Evolutionary conservation across 2,888 invertebrate genomes (phyloP), one percentile per base, ranked within the genome.

Genomic region (Ichneumon xanthorius): DNA sequence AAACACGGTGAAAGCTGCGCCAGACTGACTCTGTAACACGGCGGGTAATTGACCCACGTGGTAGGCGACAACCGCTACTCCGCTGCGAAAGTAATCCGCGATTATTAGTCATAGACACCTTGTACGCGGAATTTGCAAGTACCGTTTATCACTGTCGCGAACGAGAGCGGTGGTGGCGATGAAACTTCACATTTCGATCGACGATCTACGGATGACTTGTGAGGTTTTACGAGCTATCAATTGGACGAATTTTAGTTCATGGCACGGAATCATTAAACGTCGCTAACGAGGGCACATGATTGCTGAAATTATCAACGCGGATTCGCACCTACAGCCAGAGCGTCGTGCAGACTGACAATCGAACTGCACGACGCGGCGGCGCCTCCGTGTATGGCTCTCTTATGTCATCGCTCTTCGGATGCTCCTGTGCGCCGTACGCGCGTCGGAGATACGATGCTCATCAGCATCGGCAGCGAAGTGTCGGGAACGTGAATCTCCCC

Each of bases 31-130:
- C 72, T 45, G 11, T 45, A 22, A 30, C 30, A 6, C 11, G 76
- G 65, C 30, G 58, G 50, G 19, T 65, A 75, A 75, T 85, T 78
- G 68, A 72, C 63, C 33, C 81, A 78, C 81, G 81, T 85, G 81
- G 84, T 55, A 45, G 40, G 67, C 78, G 68, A 61, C 72, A 45
- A 16, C 33, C 58, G 67, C 50, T 73, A 65, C 53, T 58, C 76
- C 58, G 55, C 63, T 81, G 73, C 84, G 84, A 85, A 81, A 81
- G 81, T 85, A 75, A 85, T 85, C 70, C 73, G 70, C 75, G 78
- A 75, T 85, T 80, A 81, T 70, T 78, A 78, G 53, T 75, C 81
- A 80, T 48, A 40, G 72, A 11, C 82, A 80, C 78, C 65, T 83
- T 65, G 53, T 76, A 33, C 75, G 77, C 33, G 45, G 75, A 85